Base-by-base conservation (phyloP, 2,888 invertebrate genomes). In the Chrysina gloriosa region DNA sequence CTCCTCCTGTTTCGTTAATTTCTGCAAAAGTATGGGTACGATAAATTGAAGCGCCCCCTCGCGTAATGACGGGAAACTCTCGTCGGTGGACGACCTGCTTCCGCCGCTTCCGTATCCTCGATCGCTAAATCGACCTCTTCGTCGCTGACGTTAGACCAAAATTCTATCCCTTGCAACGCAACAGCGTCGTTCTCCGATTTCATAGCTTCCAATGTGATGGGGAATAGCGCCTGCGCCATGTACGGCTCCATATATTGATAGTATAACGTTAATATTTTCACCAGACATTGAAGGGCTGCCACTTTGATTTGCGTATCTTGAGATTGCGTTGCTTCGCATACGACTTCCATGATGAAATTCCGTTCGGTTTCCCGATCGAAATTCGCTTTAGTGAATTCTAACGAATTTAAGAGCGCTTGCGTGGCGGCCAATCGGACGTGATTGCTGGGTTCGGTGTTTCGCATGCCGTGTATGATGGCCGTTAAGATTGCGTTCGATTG, bases 131-230 rank as follows among this genome's bases (percentile, higher is more conserved):
- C 98, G 31, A 98, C 96, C 85, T 99, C 99, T 85, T 98, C 99
- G 84, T 99, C 99, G 79, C 98, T 97, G 0, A 99, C 98, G 78
- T 97, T 98, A 2, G 98, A 98, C 99, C 99, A 99, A 85, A 99
- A 99, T 84, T 99, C 99, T 81, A 99, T 98, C 74, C 99, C 99
- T 86, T 98, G 98, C 66, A 98, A 88, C 14, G 97, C 93, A 63
- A 99, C 93, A 76, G 98, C 97, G 84, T 98, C 97, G 73, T 94
- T 90, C 72, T 96, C 96, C 14, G 95, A 95, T 82, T 96, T 97
- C 97, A 99, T 99, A 6, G 99, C 98, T 84, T 97, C 96, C 80
- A 99, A 85, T 5, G 99, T 98, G 68, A 99, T 98, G 25, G 98
- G 97, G 84, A 99, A 99, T 14, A 99, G 85, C 9, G 98, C 99